These are phyloP conservation scores for Rotaria socialis DNA, from an alignment of 2,888 invertebrate species.

Conservation along the genomic window DNA sequence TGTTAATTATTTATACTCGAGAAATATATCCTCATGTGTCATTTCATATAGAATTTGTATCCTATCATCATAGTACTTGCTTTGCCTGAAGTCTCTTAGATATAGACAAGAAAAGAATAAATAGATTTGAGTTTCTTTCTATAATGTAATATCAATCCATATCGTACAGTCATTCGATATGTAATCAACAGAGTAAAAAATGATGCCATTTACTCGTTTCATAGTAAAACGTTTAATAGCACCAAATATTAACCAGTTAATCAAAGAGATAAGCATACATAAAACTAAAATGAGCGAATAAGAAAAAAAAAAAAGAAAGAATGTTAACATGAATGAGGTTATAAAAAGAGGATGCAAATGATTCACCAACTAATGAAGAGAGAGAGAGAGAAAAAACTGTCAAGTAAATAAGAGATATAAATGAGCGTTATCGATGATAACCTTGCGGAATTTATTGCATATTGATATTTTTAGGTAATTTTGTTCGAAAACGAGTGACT, in stretches of 20 bases:
- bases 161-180: neutral
- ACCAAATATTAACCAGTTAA: neutral
- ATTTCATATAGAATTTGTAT: too few species aligned
- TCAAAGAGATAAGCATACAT: neutral
- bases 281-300: constrained; percentile 9
- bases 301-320: neutral
- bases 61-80: too few species aligned
- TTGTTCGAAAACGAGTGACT: neutral
- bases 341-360: neutral
- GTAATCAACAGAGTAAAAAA: neutral
- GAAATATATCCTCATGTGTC: too few species aligned
- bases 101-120: too few species aligned
- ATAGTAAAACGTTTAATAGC: neutral
- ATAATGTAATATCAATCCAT: too few species aligned
- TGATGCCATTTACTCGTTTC: neutral
- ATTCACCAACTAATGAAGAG: neutral
- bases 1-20: too few species aligned
- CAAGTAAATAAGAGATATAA: neutral
- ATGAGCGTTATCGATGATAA: neutral
- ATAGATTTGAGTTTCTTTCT: too few species aligned
- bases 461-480: neutral
- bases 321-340: neutral
- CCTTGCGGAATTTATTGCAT: neutral
- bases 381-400: neutral
- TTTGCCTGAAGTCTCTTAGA: too few species aligned